A percentile compares a stretch with the other conserved stretches of the same genome.
Conservation (phyloP, 2,888 invertebrate genomes). For the Drosophila falleni region DNA sequence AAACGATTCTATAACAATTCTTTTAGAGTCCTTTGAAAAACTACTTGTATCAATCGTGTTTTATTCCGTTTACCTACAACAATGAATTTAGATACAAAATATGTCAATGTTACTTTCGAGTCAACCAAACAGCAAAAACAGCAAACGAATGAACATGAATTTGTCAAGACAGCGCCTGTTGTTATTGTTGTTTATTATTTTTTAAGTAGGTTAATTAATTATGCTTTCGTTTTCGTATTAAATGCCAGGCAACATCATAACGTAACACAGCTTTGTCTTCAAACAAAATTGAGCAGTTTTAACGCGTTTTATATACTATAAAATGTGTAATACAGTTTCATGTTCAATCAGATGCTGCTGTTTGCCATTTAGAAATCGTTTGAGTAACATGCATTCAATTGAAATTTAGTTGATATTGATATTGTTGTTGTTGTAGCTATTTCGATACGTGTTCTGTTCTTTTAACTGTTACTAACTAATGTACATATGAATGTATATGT, state of each 20-base stretch:
- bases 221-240: not conserved
- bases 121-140: slow-evolving; percentile 46
- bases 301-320: slow-evolving; percentile 22
- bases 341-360: slow-evolving; percentile 39
- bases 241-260: slow-evolving; percentile 28
- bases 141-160: slow-evolving; percentile 29
- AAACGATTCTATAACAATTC: slow-evolving; percentile 38
- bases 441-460: slow-evolving; percentile 1
- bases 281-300: slow-evolving; percentile 59
- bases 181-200: not conserved
- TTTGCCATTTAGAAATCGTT: slow-evolving; percentile 36
- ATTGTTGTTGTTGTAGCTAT: not conserved
- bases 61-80: slow-evolving; percentile 8
- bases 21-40: slow-evolving; percentile 17
- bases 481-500: slow-evolving; percentile 37
- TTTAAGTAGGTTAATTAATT: slow-evolving; percentile 11
- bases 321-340: slow-evolving; percentile 26
- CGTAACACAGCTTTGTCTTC: slow-evolving; percentile 52
- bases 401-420: slow-evolving; percentile 27
- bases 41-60: slow-evolving; percentile 10
- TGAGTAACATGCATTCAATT: slow-evolving; percentile 13
- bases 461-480: slow-evolving; percentile 34
- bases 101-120: not conserved
- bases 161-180: slow-evolving; percentile 8
- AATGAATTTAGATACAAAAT: slow-evolving; percentile 42